These are phyloP conservation scores for Tetrao urogallus DNA, from an alignment of 2,113 vertebrate species.

Conservation along the genomic window DNA sequence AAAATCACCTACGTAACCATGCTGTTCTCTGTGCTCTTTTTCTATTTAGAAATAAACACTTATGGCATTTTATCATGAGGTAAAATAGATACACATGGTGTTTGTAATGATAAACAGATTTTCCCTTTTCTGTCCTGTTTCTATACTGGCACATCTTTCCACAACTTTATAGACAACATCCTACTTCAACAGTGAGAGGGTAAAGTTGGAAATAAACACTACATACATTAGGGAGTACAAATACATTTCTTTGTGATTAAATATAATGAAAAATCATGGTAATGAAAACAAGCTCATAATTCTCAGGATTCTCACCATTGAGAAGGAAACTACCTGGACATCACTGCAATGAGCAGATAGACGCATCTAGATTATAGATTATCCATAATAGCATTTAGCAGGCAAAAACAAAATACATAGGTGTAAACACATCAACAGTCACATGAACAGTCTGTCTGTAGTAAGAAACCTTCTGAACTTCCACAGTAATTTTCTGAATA, in stretches of 20 bases:
- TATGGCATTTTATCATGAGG: neutral
- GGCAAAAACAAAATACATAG: neutral
- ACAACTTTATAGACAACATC: neutral
- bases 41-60: neutral
- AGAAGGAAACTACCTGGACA: neutral
- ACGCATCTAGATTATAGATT: neutral
- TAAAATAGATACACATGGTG: neutral
- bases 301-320: neutral
- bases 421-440: neutral
- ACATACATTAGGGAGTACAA: neutral
- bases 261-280: neutral
- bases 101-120: neutral
- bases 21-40: neutral
- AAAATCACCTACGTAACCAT: neutral
- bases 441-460: neutral
- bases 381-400: neutral
- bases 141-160: neutral
- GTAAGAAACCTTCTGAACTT: neutral
- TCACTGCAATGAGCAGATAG: neutral
- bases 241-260: neutral
- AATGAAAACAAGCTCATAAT: neutral
- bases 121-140: neutral
- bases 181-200: rapidly evolving
- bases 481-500: neutral
- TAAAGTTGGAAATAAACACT: neutral